Evolutionary conservation across 30 jellyfish, hydroid and myxozoan genomes (phyloP).

Genomic region (Aurelia sp.): DNA sequence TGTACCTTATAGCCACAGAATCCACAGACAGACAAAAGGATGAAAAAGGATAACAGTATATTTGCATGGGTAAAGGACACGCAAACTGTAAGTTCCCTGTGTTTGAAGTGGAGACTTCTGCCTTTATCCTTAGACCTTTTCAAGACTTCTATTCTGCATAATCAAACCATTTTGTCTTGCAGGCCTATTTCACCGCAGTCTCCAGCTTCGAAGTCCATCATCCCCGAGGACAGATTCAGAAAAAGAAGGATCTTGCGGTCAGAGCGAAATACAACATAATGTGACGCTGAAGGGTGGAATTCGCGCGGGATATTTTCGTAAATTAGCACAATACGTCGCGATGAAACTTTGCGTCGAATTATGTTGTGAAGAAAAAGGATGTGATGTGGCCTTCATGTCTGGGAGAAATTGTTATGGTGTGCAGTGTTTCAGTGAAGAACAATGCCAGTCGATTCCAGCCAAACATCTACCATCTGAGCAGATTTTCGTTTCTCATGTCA

Average conservation of each 20-base stretch:
- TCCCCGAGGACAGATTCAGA: conserved; percentile 2
- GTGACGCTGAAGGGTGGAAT: conserved; percentile 94
- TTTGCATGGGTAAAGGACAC: too few relatives aligned
- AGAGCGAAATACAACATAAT: conserved; percentile 79
- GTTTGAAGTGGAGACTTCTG: too few relatives aligned
- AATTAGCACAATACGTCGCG: conserved; percentile 97
- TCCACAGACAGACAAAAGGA: too few relatives aligned
- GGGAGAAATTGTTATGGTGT: conserved; percentile 98
- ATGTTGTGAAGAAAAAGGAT: conserved; percentile 97
- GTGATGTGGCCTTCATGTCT: conserved; percentile 98
- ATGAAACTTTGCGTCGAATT: conserved; percentile 93
- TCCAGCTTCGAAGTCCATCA: conserved; percentile 48
- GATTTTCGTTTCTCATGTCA: conserved; percentile 90
- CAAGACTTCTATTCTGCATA: too few relatives aligned
- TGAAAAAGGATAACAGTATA: too few relatives aligned
- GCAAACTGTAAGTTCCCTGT: too few relatives aligned
- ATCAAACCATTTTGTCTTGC: not conserved
- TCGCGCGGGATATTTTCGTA: conserved; percentile 96
- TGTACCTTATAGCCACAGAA: too few relatives aligned
- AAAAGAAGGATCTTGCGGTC: conserved; percentile 91
- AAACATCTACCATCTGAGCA: conserved; percentile 78
- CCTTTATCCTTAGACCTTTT: too few relatives aligned
- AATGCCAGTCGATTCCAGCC: conserved; percentile 90
- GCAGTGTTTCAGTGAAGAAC: conserved; percentile 95
- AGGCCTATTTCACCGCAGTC: conserved; percentile 52